Base-by-base conservation (phyloP, 2,888 invertebrate genomes). In the Trypoxylon attenuatum region DNA sequence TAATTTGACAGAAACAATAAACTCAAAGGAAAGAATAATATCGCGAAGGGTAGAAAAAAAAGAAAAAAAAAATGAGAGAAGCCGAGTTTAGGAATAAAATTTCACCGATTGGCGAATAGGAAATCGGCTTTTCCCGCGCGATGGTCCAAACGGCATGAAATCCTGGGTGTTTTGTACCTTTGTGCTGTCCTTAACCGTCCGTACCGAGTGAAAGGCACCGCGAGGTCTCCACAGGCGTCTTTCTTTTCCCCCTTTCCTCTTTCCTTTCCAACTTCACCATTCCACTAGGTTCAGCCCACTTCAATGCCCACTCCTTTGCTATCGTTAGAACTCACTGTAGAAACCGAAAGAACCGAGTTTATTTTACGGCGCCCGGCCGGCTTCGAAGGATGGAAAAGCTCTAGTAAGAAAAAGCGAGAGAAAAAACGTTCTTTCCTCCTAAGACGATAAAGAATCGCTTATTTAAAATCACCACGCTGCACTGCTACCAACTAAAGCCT, bases 381-480 rank as follows among this genome's bases (percentile, higher is more conserved):
- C n/a, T n/a, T n/a, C n/a, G n/a, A n/a, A n/a, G n/a, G n/a, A n/a
- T n/a, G n/a, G 49, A 8, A 13, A 33, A 33, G 6, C 33, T 8
- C 25, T 5, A 8, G 25, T n/a, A n/a, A n/a, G 25, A 25, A 25
- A 25, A 25, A 13, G 10, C 33, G 33, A 13, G 27, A 18, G 10
- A 5, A 41, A 22, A 42, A 15, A 15, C 25, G 42, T 6, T 16
- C 16, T 21, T 15, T 19, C n/a, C 10, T 23, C 13, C 10, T 18
- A 51, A 39, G 41, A 25, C 8, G 23, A 15, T 38, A 39, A 18
- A 19, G 45, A 54, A 54, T 54, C 45, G 45, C 8, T 42, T 43
- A 45, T 54, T 42, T 54, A 54, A 54, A 54, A 54, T 54, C 53
- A 51, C 38, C 27, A 38, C 43, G 16, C 16, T 22, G 42, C 53